Evolutionary conservation across 2,113 vertebrate species (phyloP).

Genomic region (Indri indri): DNA sequence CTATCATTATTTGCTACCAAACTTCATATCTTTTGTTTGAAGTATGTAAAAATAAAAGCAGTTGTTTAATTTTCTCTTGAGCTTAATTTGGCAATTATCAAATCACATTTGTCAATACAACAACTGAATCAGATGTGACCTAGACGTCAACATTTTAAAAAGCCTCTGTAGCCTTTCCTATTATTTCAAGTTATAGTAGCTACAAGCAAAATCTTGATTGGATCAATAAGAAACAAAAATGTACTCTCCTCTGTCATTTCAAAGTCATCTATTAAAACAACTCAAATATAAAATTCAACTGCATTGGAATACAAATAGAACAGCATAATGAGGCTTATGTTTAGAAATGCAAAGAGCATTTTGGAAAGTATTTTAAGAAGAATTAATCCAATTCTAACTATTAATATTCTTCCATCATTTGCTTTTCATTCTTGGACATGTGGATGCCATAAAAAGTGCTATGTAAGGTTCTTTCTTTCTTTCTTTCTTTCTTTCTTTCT

Average conservation of each 20-base stretch:
- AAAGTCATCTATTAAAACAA: conserved; percentile 83
- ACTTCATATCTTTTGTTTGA: conserved; percentile 72
- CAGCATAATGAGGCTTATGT: conserved; percentile 71
- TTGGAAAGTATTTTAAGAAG: conserved; percentile 73
- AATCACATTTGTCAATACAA: conserved; percentile 80
- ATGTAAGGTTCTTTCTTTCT: not conserved
- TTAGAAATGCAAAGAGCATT: conserved; percentile 63
- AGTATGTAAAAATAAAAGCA: conserved; percentile 74
- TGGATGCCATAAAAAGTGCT: conserved; percentile 43
- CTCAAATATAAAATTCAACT: conserved; percentile 80
- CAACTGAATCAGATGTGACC: conserved; percentile 74
- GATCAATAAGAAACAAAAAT: conserved; percentile 80
- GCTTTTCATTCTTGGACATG: conserved; percentile 60
- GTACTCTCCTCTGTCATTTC: conserved; percentile 82
- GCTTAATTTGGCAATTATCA: conserved; percentile 79
- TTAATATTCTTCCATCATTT: conserved; percentile 69
- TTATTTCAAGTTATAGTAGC: conserved; percentile 78
- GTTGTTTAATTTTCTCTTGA: conserved; percentile 74
- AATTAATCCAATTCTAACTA: conserved; percentile 72
- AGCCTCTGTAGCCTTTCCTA: conserved; percentile 75
- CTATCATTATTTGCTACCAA: conserved; percentile 69
- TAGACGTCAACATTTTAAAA: conserved; percentile 75
- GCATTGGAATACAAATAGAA: conserved; percentile 67
- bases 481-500: too few species aligned
- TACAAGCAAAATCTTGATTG: conserved; percentile 75